Conservation (phyloP, 1,140 invertebrate species). For the Tenebrio molitor region DNA sequence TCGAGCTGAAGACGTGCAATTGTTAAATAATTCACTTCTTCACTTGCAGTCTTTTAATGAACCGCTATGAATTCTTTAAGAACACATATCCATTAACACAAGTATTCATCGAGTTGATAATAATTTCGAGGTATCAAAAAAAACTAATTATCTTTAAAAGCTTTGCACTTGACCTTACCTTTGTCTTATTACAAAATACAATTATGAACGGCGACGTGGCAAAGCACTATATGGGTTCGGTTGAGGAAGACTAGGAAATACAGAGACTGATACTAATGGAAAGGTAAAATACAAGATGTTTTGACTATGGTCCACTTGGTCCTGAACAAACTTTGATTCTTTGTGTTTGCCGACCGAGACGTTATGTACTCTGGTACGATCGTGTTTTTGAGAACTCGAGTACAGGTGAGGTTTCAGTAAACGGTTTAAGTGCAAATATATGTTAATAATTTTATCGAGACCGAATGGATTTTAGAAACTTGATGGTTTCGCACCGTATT, state of each 20-base stretch:
- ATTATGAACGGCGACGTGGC: not conserved
- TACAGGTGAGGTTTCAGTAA: not conserved
- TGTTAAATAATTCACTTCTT: conserved; percentile 30
- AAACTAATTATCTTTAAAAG: conserved; percentile 25
- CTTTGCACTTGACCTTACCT: conserved; percentile 19
- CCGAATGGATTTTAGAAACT: conserved; percentile 12
- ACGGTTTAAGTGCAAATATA: conserved; percentile 23
- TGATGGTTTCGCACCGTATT: conserved; percentile 17
- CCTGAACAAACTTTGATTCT: conserved; percentile 45
- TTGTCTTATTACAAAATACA: conserved; percentile 3
- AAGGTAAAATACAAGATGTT: conserved; percentile 42
- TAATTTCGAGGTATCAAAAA: conserved; percentile 22
- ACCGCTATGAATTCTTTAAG: conserved; percentile 27
- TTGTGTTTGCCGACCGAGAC: conserved; percentile 41
- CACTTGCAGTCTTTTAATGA: conserved; percentile 18
- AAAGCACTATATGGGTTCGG: too few species aligned
- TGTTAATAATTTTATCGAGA: conserved; percentile 20
- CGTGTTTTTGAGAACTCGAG: conserved; percentile 11
- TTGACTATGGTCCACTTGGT: conserved; percentile 40
- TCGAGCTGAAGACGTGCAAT: conserved; percentile 18
- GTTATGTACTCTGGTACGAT: not conserved
- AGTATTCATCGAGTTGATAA: conserved; percentile 27
- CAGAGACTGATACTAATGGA: conserved; percentile 31
- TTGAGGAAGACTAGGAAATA: conserved; percentile 8
- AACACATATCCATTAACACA: conserved; percentile 39